Evolutionary conservation across 2,888 invertebrate genomes (phyloP).

Genomic region (Erynnis tages): DNA sequence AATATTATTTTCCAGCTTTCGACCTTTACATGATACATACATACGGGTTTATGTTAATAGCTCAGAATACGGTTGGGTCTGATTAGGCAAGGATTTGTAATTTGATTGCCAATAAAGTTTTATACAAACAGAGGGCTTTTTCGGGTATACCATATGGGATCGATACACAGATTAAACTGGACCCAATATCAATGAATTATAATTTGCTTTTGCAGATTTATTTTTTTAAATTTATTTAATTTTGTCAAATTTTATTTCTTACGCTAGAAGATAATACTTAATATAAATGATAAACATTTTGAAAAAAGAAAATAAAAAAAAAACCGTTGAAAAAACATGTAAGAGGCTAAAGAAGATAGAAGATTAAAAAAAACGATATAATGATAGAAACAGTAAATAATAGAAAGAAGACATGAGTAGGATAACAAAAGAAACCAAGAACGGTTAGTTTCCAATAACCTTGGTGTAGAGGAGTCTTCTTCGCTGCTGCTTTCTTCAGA

Average conservation of each 20-base stretch:
- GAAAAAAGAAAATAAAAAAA: not conserved
- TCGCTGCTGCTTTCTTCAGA: slow-evolving; percentile 26
- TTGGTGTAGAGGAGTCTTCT: slow-evolving; percentile 17
- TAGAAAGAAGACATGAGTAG: not conserved
- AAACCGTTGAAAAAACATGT: not conserved
- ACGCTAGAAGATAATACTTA: not conserved
- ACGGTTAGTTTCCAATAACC: slow-evolving; percentile 30
- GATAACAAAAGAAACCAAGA: not conserved
- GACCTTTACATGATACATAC: not conserved
- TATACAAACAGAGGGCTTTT: not conserved
- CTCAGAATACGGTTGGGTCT: not conserved
- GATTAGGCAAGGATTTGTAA: not conserved
- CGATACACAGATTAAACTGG: too few relatives aligned
- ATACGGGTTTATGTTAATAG: not conserved
- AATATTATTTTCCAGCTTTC: too few relatives aligned
- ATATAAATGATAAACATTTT: not conserved
- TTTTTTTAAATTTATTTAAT: too few relatives aligned
- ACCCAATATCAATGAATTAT: too few relatives aligned
- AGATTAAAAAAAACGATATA: not conserved
- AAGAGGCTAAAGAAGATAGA: not conserved
- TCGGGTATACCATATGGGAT: not conserved
- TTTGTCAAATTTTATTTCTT: too few relatives aligned
- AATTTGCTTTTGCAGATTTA: too few relatives aligned
- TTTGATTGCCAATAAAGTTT: not conserved
- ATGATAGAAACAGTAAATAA: not conserved